Evolutionary conservation across 2,797 vertebrate genomes (phyloP), one percentile per base, ranked within the genome.

Genomic region (Arctocebus calabarensis): DNA sequence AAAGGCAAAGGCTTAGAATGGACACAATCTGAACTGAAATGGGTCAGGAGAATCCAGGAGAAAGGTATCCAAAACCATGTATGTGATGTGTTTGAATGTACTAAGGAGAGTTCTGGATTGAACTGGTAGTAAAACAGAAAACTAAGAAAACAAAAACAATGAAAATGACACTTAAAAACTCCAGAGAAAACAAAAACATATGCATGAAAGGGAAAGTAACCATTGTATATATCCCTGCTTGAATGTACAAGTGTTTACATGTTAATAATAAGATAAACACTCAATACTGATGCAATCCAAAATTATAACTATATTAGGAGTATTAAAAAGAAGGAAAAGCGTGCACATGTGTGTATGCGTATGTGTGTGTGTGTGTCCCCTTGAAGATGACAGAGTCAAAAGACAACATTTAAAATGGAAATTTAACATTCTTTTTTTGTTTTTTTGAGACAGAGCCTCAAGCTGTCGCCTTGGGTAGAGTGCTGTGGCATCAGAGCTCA

Each of bases 361-460:
- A 5, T 45, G 57, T 83, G 37, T 45, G 59, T 45, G 7, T n/a
- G 25, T 82, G 34, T 32, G 9, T 5, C 3, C 71, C 61, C 20
- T 3, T n/a, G 22, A 25, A 32, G 34, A 66, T 2, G 82, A 27
- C 55, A 11, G 52, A 84, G 45, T 71, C 57, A 84, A 90, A 96
- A 78, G 71, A 79, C 29, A 86, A 90, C 19, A 13, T 5, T 29
- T 17, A 78, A 77, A 77, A 71, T 8, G 55, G 23, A 82, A 92
- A 90, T 82, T 20, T 40, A 94, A 45, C 43, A 73, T 71, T 92
- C 75, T 71, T 87, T 75, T 52, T 52, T 52, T 52, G 48, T 52
- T 52, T 16, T 52, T 52, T 40, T 40, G 40, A 40, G 40, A 40
- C 40, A 40, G 40, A 40, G 5, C 40, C 40, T 40, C 40, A 40